Evolutionary conservation across 2,797 vertebrate genomes (phyloP).

Genomic region (Serranus cabrilla): DNA sequence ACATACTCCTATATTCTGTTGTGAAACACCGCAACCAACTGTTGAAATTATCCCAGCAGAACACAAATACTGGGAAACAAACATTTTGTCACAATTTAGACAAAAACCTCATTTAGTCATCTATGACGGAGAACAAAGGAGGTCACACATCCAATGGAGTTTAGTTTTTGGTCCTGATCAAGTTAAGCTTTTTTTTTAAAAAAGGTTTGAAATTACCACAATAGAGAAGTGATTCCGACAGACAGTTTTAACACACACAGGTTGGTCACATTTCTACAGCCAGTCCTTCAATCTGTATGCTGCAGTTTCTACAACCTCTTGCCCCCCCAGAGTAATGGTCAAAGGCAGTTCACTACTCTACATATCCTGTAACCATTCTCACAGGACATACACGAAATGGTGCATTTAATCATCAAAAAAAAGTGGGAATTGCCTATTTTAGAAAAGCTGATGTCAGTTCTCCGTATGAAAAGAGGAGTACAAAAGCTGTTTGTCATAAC

Average conservation of each 20-base stretch:
- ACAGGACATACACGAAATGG: neutral
- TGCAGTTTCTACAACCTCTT: neutral
- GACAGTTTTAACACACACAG: neutral
- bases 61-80: neutral
- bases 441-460: neutral
- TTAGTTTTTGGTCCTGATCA: constrained; percentile 1
- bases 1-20: neutral
- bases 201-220: neutral
- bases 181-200: neutral
- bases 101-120: neutral
- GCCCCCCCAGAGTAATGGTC: neutral
- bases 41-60: neutral
- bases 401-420: neutral
- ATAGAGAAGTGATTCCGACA: neutral
- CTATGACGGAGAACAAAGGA: neutral
- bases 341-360: neutral
- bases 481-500: constrained; percentile 5
- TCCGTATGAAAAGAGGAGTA: neutral
- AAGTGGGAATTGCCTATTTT: neutral
- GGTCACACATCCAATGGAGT: accelerated
- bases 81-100: neutral
- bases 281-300: neutral
- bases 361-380: neutral
- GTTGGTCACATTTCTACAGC: neutral
- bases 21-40: too few species aligned